Evolutionary conservation across 1,140 invertebrate species (phyloP).

Genomic region (Nomia melanderi): DNA sequence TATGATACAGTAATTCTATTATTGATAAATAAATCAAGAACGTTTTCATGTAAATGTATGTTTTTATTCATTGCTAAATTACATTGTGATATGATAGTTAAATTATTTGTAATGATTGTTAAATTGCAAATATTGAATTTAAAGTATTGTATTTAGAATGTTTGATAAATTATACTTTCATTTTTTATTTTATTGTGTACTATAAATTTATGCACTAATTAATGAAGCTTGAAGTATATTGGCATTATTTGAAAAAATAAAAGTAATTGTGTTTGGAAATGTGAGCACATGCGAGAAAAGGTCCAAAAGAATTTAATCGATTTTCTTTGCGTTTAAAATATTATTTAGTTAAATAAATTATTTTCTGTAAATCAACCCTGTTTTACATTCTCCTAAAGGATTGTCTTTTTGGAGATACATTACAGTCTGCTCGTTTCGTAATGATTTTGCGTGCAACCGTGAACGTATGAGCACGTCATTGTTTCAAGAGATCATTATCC

Average conservation of each 20-base stretch:
- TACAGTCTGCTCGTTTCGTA: not conserved
- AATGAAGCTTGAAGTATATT: too few species aligned
- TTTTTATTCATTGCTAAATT: too few species aligned
- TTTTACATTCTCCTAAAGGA: not conserved
- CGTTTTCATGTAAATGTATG: too few species aligned
- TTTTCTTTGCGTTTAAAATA: not conserved
- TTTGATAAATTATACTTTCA: too few species aligned
- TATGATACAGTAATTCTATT: not conserved
- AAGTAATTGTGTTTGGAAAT: not conserved
- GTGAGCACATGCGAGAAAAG: not conserved
- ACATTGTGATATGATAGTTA: too few species aligned
- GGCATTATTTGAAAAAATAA: not conserved
- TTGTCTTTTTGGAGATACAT: not conserved
- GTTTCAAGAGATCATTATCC: not conserved
- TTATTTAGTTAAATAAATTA: not conserved
- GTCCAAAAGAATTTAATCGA: not conserved
- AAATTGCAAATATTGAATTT: too few species aligned
- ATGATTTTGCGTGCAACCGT: not conserved
- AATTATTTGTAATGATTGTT: too few species aligned
- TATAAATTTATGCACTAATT: too few species aligned
- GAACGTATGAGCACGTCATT: constrained; percentile 3
- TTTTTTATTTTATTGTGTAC: too few species aligned
- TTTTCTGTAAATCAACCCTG: not conserved
- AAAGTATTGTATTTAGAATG: too few species aligned
- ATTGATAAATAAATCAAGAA: too few species aligned